Evolutionary conservation across 2,797 vertebrate species (phyloP).

Genomic region (Fistularia tabacaria): DNA sequence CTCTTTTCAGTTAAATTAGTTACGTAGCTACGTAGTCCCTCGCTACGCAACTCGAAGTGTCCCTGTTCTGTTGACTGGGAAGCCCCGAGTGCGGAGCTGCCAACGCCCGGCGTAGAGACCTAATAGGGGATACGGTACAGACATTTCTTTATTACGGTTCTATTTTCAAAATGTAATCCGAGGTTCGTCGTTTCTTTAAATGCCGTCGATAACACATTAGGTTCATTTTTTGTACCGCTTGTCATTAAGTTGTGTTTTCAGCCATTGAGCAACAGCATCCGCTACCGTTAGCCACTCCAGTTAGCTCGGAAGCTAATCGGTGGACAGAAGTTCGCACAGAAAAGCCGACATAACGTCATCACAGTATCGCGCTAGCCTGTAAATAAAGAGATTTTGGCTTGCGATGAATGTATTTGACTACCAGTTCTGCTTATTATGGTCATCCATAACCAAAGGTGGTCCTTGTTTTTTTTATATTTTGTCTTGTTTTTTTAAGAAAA

Average conservation of each 20-base stretch:
- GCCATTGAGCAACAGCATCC: constrained; percentile 31
- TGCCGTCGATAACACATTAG: too few species aligned
- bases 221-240: too few species aligned
- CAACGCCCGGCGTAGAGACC: constrained; percentile 81
- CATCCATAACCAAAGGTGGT: too few species aligned
- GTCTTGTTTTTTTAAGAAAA: too few species aligned
- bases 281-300: constrained; percentile 37
- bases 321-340: constrained; percentile 15
- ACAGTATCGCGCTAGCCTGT: neutral
- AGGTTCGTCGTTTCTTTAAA: accelerated
- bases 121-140: constrained; percentile 72
- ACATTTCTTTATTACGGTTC: neutral
- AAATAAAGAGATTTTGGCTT: neutral
- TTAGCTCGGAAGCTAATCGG: constrained; percentile 36
- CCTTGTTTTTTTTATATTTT: too few species aligned
- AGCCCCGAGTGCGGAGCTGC: constrained; percentile 78
- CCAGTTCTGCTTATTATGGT: too few species aligned
- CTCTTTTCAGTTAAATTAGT: neutral
- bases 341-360: neutral
- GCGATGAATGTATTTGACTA: too few species aligned
- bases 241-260: too few species aligned
- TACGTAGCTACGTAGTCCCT: constrained; percentile 47
- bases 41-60: constrained; percentile 50
- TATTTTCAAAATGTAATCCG: neutral
- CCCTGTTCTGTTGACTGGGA: constrained; percentile 75